Percentiles rank a stretch among this genome's conserved stretches.
These are phyloP conservation scores for Caenorhabditis remanei DNA, from an alignment of 1,140 invertebrate species.

Conservation along the genomic window DNA sequence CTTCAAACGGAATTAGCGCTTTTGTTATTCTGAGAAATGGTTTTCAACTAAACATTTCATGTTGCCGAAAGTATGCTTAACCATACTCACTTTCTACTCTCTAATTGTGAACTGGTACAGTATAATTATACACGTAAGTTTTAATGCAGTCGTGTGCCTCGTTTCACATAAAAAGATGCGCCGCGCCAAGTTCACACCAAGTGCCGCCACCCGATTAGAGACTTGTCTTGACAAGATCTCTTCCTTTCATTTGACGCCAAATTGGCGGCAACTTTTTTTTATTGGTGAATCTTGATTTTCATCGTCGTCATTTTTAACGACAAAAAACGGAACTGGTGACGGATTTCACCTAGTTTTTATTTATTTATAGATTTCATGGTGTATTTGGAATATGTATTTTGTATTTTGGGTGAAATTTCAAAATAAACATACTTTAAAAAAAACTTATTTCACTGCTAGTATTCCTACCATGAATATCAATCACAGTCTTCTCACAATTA, in stretches of 20 bases:
- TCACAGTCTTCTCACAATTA: slow-evolving; percentile 37
- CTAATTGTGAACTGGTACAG: slow-evolving; percentile 14
- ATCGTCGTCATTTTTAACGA: slow-evolving; percentile 23
- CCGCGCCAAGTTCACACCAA: slow-evolving; percentile 54
- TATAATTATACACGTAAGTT: slow-evolving; percentile 23
- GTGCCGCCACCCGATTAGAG: slow-evolving; percentile 51
- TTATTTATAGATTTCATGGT: neutral
- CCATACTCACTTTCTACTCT: neutral
- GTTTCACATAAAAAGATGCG: slow-evolving; percentile 41
- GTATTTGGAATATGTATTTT: no score
- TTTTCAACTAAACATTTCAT: neutral
- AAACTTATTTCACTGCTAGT: no score
- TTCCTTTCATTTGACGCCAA: slow-evolving; percentile 49
- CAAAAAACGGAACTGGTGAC: slow-evolving; percentile 9
- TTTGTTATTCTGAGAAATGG: neutral
- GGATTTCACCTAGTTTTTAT: slow-evolving; percentile 4
- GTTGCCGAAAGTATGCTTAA: slow-evolving; percentile 17
- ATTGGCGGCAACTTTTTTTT: slow-evolving; percentile 39
- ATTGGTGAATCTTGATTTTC: slow-evolving; percentile 25
- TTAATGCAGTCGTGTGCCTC: slow-evolving; percentile 25
- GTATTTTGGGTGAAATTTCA: no score
- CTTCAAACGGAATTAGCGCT: neutral
- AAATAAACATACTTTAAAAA: no score
- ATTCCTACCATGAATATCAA: no score
- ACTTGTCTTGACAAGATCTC: slow-evolving; percentile 52